These are phyloP conservation scores for Radopholus similis DNA, from an alignment of 1,140 invertebrate species.

Conservation along the genomic window DNA sequence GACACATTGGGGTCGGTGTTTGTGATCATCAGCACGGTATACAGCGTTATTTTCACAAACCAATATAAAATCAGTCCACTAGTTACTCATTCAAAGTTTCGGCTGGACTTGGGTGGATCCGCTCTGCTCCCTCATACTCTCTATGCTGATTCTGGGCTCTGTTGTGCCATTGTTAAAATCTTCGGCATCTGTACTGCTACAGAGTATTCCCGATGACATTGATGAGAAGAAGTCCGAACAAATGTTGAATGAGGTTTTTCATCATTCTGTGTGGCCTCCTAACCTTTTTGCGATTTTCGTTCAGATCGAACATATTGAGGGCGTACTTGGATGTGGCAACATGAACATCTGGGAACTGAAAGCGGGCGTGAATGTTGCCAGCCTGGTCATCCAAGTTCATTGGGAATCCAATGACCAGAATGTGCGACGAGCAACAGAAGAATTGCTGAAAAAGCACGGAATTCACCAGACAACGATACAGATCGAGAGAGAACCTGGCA, in stretches of 20 bases:
- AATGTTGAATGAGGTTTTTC: constrained; percentile 35
- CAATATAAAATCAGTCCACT: no score
- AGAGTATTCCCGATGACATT: constrained; percentile 50
- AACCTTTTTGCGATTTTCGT: constrained; percentile 1
- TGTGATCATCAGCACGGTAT: constrained; percentile 68
- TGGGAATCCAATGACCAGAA: constrained; percentile 39
- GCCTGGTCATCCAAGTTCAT: constrained; percentile 16
- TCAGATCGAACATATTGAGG: constrained; percentile 43
- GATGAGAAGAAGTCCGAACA: constrained; percentile 28
- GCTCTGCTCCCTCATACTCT: constrained; percentile 69
- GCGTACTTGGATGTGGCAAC: constrained; percentile 46
- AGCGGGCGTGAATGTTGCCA: constrained; percentile 47
- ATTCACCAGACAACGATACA: constrained; percentile 29
- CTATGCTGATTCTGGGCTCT: constrained; percentile 66
- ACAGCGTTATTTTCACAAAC: no score
- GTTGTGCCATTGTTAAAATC: constrained; percentile 66
- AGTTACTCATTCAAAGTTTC: constrained; percentile 67
- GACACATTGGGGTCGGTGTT: constrained; percentile 69
- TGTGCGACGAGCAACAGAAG: no score
- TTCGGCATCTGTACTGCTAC: constrained; percentile 63
- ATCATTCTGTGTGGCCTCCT: background rate
- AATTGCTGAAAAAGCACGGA: constrained; percentile 22
- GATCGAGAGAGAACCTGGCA: constrained; percentile 44
- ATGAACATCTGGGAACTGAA: constrained; percentile 56
- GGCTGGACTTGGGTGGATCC: constrained; percentile 68